These are phyloP conservation scores for Stegodyphus dumicola DNA, from an alignment of 1,140 invertebrate genomes.

Conservation along the genomic window DNA sequence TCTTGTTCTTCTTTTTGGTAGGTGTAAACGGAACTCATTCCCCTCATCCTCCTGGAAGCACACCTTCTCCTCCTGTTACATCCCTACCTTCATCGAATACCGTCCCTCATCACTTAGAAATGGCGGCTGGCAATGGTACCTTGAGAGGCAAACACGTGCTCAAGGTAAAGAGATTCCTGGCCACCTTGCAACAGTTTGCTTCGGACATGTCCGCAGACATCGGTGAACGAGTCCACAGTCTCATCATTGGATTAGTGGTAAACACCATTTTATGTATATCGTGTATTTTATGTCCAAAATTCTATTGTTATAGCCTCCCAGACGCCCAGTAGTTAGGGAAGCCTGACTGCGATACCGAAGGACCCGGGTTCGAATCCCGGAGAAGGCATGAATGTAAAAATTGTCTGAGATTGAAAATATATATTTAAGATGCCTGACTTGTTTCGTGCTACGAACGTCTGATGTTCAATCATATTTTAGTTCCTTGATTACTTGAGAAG, in stretches of 20 bases:
- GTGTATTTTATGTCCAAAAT: too few species aligned
- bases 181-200: conserved; percentile 91
- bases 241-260: conserved; percentile 88
- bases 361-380: too few species aligned
- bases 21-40: conserved; percentile 50
- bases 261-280: conserved; percentile 65
- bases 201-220: conserved; percentile 87
- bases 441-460: too few species aligned
- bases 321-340: too few species aligned
- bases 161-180: conserved; percentile 88
- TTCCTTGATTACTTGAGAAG: too few species aligned
- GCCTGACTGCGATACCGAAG: too few species aligned
- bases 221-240: conserved; percentile 85
- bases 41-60: conserved; percentile 41
- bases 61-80: conserved; percentile 30
- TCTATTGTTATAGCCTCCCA: too few species aligned
- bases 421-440: too few species aligned
- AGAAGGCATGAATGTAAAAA: too few species aligned
- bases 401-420: too few species aligned
- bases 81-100: conserved; percentile 16
- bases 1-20: neutral
- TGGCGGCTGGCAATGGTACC: conserved; percentile 15
- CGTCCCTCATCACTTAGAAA: conserved; percentile 8
- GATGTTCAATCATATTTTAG: too few species aligned
- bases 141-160: conserved; percentile 66